A percentile compares a stretch with the other conserved stretches of the same genome.
phyloP scores from a whole-genome alignment of 2,888 invertebrate genomes.

The Tiphia femorata region DNA sequence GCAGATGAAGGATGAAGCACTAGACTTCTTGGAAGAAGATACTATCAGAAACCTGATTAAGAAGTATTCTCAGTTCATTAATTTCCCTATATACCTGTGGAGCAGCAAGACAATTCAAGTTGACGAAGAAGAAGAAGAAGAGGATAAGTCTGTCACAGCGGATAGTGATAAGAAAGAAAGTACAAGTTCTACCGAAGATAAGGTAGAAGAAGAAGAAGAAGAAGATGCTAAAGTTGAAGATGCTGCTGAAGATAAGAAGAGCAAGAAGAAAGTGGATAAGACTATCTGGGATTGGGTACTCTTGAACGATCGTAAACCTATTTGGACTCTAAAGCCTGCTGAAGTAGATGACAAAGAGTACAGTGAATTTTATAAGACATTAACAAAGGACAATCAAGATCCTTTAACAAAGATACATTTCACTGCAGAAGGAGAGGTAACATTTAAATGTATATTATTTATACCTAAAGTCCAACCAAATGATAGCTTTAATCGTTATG shows the following conservation, averaged over 20 bases:
- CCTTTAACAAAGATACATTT: slow-evolving; percentile 94
- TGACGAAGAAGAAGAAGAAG: slow-evolving; percentile 74
- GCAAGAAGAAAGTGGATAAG: slow-evolving; percentile 91
- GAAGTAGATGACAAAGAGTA: slow-evolving; percentile 93
- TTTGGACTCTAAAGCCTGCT: slow-evolving; percentile 94
- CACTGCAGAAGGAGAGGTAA: slow-evolving; percentile 98
- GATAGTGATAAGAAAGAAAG: slow-evolving; percentile 52
- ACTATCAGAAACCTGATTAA: slow-evolving; percentile 91
- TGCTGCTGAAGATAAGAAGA: slow-evolving; percentile 74
- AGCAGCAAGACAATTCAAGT: slow-evolving; percentile 74
- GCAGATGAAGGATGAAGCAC: slow-evolving; percentile 96
- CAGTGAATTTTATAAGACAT: slow-evolving; percentile 92
- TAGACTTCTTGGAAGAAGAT: slow-evolving; percentile 94
- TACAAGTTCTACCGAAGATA: slow-evolving; percentile 66
- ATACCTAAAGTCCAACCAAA: slow-evolving; percentile 91
- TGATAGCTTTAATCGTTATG: slow-evolving; percentile 96
- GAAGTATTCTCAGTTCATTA: slow-evolving; percentile 99
- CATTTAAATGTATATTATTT: slow-evolving; percentile 96
- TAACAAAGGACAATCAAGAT: slow-evolving; percentile 89
- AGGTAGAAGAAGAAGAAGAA: slow-evolving; percentile 72
- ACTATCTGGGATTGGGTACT: slow-evolving; percentile 99
- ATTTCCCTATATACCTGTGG: slow-evolving; percentile 98
- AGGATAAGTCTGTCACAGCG: slow-evolving; percentile 76
- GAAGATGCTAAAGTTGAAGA: slow-evolving; percentile 79
- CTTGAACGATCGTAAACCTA: slow-evolving; percentile 96